These are phyloP conservation scores for Ochropleura leucogaster DNA, from an alignment of 2,888 invertebrate genomes.

Conservation along the genomic window DNA sequence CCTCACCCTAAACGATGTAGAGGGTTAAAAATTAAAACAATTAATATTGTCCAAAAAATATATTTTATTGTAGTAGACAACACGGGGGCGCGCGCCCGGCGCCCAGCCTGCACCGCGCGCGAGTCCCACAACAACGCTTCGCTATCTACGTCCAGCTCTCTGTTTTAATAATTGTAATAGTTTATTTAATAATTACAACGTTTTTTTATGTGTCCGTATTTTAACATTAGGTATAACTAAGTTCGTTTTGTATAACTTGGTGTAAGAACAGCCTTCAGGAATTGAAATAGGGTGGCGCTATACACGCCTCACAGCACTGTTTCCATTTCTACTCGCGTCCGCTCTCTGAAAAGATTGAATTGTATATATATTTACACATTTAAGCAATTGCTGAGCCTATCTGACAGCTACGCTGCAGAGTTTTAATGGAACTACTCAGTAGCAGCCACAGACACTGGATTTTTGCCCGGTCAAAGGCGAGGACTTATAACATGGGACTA, in stretches of 20 bases:
- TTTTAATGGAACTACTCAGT: background rate
- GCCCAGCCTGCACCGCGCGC: slow-evolving; percentile 89
- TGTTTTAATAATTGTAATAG: slow-evolving; percentile 91
- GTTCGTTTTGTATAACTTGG: slow-evolving; percentile 91
- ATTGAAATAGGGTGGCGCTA: slow-evolving; percentile 89
- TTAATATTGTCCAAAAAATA: slow-evolving; percentile 89
- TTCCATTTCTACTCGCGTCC: slow-evolving; percentile 96
- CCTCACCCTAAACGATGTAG: background rate
- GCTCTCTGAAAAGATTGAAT: slow-evolving; percentile 82
- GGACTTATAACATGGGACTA: background rate
- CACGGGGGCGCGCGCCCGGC: slow-evolving; percentile 87
- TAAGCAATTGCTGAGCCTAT: slow-evolving; percentile 1
- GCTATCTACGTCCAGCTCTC: slow-evolving; percentile 90
- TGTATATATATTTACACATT: background rate
- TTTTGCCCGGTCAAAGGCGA: background rate
- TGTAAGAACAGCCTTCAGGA: slow-evolving; percentile 91
- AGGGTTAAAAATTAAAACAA: slow-evolving; percentile 64
- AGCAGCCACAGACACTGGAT: background rate
- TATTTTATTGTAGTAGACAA: slow-evolving; percentile 91
- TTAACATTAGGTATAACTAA: slow-evolving; percentile 90
- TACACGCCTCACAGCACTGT: slow-evolving; percentile 95
- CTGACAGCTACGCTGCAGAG: too few relatives aligned
- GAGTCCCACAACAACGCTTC: slow-evolving; percentile 89
- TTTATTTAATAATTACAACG: slow-evolving; percentile 91
- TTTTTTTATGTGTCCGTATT: slow-evolving; percentile 89